Evolutionary conservation across 2,888 invertebrate genomes (phyloP), one percentile per base, ranked within the genome.

Genomic region (Macropis europaea): DNA sequence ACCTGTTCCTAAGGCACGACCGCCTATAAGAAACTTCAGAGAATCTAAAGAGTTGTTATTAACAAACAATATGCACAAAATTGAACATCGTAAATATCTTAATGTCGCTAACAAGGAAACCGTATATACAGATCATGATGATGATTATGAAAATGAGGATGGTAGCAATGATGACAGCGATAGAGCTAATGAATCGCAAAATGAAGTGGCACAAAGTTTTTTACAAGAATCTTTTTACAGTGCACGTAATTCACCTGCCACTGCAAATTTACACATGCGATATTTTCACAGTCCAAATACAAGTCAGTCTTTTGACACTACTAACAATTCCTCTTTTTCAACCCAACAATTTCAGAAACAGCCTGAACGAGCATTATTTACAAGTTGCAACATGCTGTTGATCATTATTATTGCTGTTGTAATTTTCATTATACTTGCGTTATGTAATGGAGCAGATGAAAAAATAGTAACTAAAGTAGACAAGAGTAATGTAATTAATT

Each of bases 1-100:
- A 42, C 47, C 53, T 68, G 9, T 38, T 36, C 70, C 70, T 9
- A 61, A 40, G 24, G 48, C 61, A 26, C 61, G 70, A 19, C 30
- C 17, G 19, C 13, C 70, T 2, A 24, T 69, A 43, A 61, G 61
- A 43, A 30, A 19, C 2, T 13, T 4, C 11, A 48, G 36, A 30
- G 2, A 4, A 24, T 7, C 9, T 13, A 11, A 28, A 6, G 11
- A 19, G 5, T 30, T 7, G 2, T 7, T 13, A 11, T 6, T 17
- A 36, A 36, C 7, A 1, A 9, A 34, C 2, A 32, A 9, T 2
- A 30, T 57, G 19, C 3, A 57, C 0, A 30, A 11, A 9, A 19
- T 1, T 34, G 28, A 64, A 0, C 4, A 26, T 22, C 22, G 30
- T 30, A 6, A 32, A 11, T 7, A 9, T 15, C 2, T 9, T 7